Conservation (phyloP, 92 coral and sea anemone species). For the Siderastrea radians region DNA sequence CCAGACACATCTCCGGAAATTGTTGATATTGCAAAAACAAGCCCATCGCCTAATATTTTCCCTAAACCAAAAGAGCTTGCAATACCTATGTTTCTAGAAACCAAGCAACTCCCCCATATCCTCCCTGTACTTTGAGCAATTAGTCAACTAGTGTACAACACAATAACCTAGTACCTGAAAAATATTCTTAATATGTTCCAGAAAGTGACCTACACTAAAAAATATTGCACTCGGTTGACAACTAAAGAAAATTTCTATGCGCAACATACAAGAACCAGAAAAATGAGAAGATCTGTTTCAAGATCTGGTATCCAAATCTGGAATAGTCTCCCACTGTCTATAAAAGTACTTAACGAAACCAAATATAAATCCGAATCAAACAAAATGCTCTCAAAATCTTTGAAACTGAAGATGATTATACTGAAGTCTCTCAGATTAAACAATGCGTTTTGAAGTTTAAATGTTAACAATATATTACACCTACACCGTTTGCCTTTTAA, state of each 20-base stretch:
- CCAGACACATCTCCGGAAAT: constrained; percentile 8
- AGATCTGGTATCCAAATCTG: no score
- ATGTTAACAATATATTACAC: no score
- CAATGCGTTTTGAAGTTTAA: no score
- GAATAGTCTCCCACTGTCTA: no score
- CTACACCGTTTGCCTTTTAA: no score
- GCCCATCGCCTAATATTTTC: constrained; percentile 12
- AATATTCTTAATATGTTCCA: constrained; percentile 1
- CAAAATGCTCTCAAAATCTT: neutral
- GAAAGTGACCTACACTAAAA: neutral
- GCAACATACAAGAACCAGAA: no score
- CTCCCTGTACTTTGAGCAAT: neutral
- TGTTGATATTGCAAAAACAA: constrained; percentile 21
- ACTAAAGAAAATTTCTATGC: no score
- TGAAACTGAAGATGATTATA: neutral
- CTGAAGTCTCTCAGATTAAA: no score
- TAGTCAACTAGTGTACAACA: neutral
- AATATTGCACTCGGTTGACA: neutral
- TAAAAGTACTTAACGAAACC: neutral
- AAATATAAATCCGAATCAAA: neutral
- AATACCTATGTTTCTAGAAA: constrained; percentile 3
- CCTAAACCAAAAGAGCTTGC: neutral
- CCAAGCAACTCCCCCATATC: neutral
- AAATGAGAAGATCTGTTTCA: no score
- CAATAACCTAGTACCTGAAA: neutral